Conservation (phyloP, 2,113 vertebrate species). For the Semnopithecus entellus region DNA sequence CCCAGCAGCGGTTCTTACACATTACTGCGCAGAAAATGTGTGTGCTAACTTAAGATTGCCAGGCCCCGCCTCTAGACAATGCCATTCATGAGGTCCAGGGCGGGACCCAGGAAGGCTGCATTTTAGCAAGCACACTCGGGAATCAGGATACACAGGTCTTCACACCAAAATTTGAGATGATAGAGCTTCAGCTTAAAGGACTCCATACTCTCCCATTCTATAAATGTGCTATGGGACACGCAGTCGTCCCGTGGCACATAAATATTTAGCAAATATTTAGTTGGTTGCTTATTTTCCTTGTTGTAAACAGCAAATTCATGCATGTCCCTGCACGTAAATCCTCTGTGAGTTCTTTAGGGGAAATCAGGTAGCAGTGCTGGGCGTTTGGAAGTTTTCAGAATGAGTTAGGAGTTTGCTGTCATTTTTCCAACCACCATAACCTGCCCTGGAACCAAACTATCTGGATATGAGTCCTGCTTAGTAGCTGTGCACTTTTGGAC, state of each 20-base stretch:
- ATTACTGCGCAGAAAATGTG: accelerated
- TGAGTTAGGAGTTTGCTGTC: not conserved
- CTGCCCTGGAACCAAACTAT: accelerated
- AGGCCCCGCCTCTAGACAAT: accelerated
- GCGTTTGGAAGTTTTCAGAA: not conserved
- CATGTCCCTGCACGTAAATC: not conserved
- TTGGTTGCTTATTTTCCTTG: not conserved
- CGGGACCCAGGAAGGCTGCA: not conserved
- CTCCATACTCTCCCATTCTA: accelerated
- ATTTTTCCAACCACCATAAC: accelerated
- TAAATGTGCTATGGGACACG: accelerated
- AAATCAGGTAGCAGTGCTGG: not conserved
- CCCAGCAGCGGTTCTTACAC: not conserved
- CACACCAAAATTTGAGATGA: not conserved
- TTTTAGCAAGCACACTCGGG: not conserved
- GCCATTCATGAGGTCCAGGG: not conserved
- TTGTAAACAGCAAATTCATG: accelerated
- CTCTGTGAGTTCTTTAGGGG: not conserved
- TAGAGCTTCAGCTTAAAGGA: not conserved
- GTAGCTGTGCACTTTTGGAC: not conserved
- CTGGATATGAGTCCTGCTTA: not conserved
- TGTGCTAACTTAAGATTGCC: accelerated
- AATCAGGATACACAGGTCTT: not conserved
- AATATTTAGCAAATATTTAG: not conserved
- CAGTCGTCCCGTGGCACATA: too few relatives aligned